Conservation (phyloP, 2,113 vertebrate species). For the Polypterus bichir region DNA sequence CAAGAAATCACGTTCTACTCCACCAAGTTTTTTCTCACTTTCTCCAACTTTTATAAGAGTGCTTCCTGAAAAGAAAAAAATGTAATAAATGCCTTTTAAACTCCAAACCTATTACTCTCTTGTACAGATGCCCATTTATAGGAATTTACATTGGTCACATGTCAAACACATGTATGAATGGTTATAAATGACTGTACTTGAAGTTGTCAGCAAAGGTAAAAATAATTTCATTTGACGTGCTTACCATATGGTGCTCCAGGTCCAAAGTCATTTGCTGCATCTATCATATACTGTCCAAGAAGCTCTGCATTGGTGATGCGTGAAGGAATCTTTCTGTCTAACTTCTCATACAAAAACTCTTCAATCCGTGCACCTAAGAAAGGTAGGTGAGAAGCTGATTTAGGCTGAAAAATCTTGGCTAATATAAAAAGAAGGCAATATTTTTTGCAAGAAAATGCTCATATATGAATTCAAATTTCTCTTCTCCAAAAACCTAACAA, state of each 20-base stretch:
- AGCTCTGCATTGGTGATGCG: constrained; percentile 77
- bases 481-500: too few species aligned
- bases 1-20: constrained; percentile 78
- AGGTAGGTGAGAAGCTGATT: not conserved
- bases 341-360: constrained; percentile 89
- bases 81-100: too few species aligned
- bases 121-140: too few species aligned
- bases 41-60: constrained; percentile 85
- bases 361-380: constrained; percentile 66
- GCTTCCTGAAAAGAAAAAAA: constrained; percentile 46
- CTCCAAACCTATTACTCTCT: too few species aligned
- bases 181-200: not conserved
- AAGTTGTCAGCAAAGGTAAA: not conserved
- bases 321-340: constrained; percentile 80
- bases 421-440: too few species aligned
- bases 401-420: too few species aligned
- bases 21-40: constrained; percentile 71
- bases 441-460: too few species aligned
- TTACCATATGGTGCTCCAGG: constrained; percentile 76
- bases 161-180: too few species aligned
- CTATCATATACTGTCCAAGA: constrained; percentile 80
- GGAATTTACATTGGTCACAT: too few species aligned
- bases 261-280: constrained; percentile 76
- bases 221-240: not conserved
- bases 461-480: too few species aligned